Percentiles rank a stretch among this genome's conserved stretches.
Evolutionary conservation across 2,888 invertebrate species (phyloP).

Genomic region (Diadegma fenestrale): DNA sequence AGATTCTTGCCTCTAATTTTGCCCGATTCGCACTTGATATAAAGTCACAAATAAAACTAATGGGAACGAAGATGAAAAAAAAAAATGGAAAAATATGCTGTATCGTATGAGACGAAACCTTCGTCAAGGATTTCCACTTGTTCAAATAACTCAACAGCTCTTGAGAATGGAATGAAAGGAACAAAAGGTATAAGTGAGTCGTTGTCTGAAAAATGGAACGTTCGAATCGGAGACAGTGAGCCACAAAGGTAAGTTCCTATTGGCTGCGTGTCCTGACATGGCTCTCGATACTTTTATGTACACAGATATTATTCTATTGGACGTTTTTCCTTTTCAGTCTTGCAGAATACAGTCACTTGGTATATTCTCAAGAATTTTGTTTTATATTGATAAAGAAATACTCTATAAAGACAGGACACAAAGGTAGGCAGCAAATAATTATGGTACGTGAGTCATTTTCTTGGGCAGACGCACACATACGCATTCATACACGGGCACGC

Average conservation of each 20-base stretch:
- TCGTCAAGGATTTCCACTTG: background rate
- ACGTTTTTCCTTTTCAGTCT: constrained; percentile 15
- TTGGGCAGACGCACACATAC: constrained; percentile 15
- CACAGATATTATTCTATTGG: background rate
- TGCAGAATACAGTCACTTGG: constrained; percentile 10
- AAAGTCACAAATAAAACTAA: background rate
- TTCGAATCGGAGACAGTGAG: background rate
- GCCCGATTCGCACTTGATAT: too few species aligned
- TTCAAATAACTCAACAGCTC: background rate
- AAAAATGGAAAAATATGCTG: background rate
- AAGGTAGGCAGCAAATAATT: constrained; percentile 59
- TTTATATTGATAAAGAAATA: constrained; percentile 27
- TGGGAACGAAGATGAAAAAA: background rate
- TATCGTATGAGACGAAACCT: background rate
- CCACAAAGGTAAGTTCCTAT: background rate
- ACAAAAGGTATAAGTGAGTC: background rate
- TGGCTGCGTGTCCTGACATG: constrained; percentile 43
- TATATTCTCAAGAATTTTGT: background rate
- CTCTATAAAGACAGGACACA: constrained; percentile 34
- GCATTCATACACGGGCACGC: constrained; percentile 1
- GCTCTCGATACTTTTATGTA: constrained; percentile 33
- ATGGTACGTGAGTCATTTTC: constrained; percentile 53
- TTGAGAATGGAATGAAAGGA: background rate
- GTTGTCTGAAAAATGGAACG: background rate
- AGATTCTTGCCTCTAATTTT: background rate